These are phyloP conservation scores for Papilio polytes DNA, from an alignment of 1,140 invertebrate species.

Conservation along the genomic window DNA sequence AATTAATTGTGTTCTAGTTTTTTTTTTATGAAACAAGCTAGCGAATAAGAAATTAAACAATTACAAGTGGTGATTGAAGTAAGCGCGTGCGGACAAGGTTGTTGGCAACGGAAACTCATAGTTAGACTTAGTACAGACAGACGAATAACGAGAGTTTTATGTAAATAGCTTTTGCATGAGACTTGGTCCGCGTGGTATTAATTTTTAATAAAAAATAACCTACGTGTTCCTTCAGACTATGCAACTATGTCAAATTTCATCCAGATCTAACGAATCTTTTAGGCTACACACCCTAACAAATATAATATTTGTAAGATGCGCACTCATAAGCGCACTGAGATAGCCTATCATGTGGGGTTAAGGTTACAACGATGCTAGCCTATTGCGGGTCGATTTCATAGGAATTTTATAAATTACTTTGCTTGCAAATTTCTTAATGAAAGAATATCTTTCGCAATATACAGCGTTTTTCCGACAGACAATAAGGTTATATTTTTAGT, in stretches of 20 bases:
- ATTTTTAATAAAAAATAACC: too few species aligned
- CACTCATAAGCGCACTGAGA: too few species aligned
- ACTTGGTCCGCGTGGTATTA: neutral
- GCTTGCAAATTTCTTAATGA: too few species aligned
- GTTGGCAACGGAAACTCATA: slow-evolving; percentile 41
- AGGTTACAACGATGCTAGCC: neutral
- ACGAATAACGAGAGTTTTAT: neutral
- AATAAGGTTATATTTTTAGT: neutral
- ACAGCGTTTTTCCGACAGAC: too few species aligned
- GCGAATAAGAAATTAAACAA: slow-evolving; percentile 16
- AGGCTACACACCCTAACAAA: too few species aligned
- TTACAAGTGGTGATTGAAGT: slow-evolving; percentile 44
- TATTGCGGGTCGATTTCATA: neutral
- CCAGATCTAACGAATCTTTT: too few species aligned
- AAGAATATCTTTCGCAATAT: too few species aligned
- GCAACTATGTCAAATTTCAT: too few species aligned
- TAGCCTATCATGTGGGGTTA: too few species aligned
- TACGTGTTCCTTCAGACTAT: too few species aligned
- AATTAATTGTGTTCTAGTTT: neutral
- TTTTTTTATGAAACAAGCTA: neutral
- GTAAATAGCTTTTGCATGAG: neutral
- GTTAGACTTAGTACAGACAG: slow-evolving; percentile 19
- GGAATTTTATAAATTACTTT: neutral
- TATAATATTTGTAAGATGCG: too few species aligned
- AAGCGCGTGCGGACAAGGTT: slow-evolving; percentile 39